A percentile compares a stretch with the other conserved stretches of the same genome.
Evolutionary conservation across 2,113 vertebrate species (phyloP).

Genomic region (Puffinus mauretanicus): DNA sequence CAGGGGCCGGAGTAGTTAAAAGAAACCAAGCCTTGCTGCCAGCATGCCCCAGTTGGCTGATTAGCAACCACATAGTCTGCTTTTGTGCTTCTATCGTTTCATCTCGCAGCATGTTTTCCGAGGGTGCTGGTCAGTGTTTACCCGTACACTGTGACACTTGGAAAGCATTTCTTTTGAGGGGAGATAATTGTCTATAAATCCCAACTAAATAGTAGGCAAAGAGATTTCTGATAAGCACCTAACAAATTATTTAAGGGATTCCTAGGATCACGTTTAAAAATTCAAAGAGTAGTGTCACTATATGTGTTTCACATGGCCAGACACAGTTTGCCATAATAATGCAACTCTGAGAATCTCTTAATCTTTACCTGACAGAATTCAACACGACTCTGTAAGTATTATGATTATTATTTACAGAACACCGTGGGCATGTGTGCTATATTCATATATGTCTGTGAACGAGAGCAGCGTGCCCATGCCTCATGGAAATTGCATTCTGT

Average conservation of each 20-base stretch:
- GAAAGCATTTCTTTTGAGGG: conserved; percentile 6
- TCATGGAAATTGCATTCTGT: not conserved
- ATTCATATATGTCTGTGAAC: not conserved
- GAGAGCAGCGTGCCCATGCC: not conserved
- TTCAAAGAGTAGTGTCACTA: not conserved
- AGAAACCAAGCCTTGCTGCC: not conserved
- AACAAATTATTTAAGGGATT: conserved; percentile 37
- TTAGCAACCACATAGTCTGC: not conserved
- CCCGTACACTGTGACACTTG: not conserved
- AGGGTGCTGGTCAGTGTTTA: conserved; percentile 51
- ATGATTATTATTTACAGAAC: not conserved
- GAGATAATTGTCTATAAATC: conserved; percentile 42
- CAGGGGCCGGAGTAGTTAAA: not conserved
- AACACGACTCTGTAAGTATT: not conserved
- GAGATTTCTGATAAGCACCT: conserved; percentile 10
- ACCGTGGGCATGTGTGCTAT: not conserved
- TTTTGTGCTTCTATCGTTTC: not conserved
- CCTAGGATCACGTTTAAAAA: conserved; percentile 1
- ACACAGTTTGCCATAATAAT: not conserved
- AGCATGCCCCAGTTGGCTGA: conserved; percentile 21
- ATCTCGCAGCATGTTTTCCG: not conserved
- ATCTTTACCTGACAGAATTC: not conserved
- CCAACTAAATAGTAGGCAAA: not conserved
- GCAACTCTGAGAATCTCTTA: not conserved
- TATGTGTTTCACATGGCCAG: not conserved